Evolutionary conservation across 2,113 vertebrate genomes (phyloP).

Genomic region (Lepisosteus oculatus): DNA sequence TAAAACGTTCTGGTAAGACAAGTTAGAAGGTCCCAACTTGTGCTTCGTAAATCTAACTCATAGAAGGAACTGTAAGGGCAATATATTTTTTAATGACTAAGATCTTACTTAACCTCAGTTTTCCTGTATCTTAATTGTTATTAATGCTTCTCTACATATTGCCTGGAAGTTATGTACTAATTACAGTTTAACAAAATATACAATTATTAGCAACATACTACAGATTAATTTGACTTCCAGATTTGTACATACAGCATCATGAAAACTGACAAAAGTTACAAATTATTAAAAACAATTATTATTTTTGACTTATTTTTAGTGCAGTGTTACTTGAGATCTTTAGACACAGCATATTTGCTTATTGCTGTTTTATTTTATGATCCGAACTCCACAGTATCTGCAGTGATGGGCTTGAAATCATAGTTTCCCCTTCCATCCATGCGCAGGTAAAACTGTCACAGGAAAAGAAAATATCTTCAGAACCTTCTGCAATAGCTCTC

Average conservation of each 20-base stretch:
- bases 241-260: constrained; percentile 39
- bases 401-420: constrained; percentile 93
- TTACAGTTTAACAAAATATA: constrained; percentile 81
- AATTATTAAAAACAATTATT: constrained; percentile 54
- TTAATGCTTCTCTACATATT: constrained; percentile 26
- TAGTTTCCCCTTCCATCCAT: constrained; percentile 97
- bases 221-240: constrained; percentile 55
- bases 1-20: not conserved
- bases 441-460: constrained; percentile 84
- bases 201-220: constrained; percentile 71
- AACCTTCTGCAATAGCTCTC: too few species aligned
- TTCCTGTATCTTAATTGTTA: constrained; percentile 13
- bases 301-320: constrained; percentile 29
- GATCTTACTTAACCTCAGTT: constrained; percentile 25
- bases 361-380: constrained; percentile 60
- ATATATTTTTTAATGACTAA: constrained; percentile 10
- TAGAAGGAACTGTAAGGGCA: constrained; percentile 4
- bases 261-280: constrained; percentile 32
- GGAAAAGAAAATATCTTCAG: constrained; percentile 1
- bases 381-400: constrained; percentile 92
- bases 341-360: not conserved
- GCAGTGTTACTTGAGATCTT: constrained; percentile 34
- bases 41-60: constrained; percentile 7
- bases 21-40: constrained; percentile 7
- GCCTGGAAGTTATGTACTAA: constrained; percentile 56